These are phyloP conservation scores for Hemibagrus guttatus DNA, from an alignment of 2,797 vertebrate species.

Conservation along the genomic window DNA sequence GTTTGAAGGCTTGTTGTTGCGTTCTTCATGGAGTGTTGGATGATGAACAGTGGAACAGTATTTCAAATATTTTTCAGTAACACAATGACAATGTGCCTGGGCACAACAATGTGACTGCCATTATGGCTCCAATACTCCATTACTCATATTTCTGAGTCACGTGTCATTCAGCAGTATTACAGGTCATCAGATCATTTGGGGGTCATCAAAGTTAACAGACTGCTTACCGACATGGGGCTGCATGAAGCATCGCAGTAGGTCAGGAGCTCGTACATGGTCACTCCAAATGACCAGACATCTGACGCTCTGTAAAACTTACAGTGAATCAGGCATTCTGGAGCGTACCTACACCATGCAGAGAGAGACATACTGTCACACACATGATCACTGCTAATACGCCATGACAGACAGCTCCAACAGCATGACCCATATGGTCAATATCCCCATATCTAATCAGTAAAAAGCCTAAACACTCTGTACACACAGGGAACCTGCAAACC, in stretches of 20 bases:
- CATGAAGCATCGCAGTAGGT: conserved; percentile 88
- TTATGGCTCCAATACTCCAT: background rate
- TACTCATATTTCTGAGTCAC: background rate
- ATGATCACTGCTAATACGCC: background rate
- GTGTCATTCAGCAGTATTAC: background rate
- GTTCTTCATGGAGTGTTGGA: background rate
- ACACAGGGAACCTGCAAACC: background rate
- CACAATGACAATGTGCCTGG: background rate
- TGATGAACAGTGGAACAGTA: background rate
- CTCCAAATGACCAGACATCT: conserved; percentile 97
- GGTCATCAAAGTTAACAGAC: background rate
- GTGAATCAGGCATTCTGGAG: conserved; percentile 90
- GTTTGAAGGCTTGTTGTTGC: background rate
- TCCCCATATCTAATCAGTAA: background rate
- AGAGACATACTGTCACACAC: conserved; percentile 7
- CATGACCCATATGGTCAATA: background rate
- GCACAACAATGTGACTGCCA: background rate
- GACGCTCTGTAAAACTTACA: conserved; percentile 95
- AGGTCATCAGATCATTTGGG: background rate
- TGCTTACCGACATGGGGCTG: conserved; percentile 89
- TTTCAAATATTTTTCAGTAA: background rate
- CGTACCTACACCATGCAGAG: conserved; percentile 81
- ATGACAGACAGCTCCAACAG: background rate
- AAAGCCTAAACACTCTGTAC: background rate
- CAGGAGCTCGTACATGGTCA: conserved; percentile 92